Base-by-base conservation (phyloP, 2,113 vertebrate genomes). In the Illadopsis cleaveri region DNA sequence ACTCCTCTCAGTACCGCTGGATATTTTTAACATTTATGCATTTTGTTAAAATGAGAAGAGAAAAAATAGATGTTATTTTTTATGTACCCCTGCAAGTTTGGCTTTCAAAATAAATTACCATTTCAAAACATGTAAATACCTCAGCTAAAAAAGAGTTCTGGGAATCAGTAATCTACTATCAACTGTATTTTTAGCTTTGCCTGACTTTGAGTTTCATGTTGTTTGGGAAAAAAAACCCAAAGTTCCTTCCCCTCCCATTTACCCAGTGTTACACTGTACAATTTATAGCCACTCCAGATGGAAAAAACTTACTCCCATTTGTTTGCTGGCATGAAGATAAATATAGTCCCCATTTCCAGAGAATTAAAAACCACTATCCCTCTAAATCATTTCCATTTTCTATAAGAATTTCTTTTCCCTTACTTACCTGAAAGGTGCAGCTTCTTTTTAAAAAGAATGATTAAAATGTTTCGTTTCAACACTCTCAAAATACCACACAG, bases 151-250 rank as follows among this genome's bases (percentile, higher is more conserved):
- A 94, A 90, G 83, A 51, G 79, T 83, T 78, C 82, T 38, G 90
- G 68, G 69, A 97, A 97, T 96, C 86, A 72, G 44, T 71, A 30
- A 68, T 86, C 82, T 51, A 75, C 42, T 80, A 77, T 56, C 72
- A 91, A 91, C 76, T 78, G 86, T 94, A 84, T 73, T 90, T 96
- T 92, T 94, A 92, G 56, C 77, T 71, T 82, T 95, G n/a, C 73
- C 68, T 70, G 30, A 79, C 85, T 87, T 65, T 5, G 42, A 86
- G 44, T 86, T 83, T 81, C 65, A 35, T 84, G 68, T 45, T 1
- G 4, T 90, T 82, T 79, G 87, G 79, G 68, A 73, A 90, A 92
- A 83, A 77, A 8, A 3, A 9, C 20, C 47, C 12, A 38, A 83
- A 70, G 60, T 37, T 77, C 56, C 44, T 53, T 24, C 12, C 68